phyloP scores from a whole-genome alignment of 2,797 vertebrate genomes.

The Artibeus jamaicensis region DNA sequence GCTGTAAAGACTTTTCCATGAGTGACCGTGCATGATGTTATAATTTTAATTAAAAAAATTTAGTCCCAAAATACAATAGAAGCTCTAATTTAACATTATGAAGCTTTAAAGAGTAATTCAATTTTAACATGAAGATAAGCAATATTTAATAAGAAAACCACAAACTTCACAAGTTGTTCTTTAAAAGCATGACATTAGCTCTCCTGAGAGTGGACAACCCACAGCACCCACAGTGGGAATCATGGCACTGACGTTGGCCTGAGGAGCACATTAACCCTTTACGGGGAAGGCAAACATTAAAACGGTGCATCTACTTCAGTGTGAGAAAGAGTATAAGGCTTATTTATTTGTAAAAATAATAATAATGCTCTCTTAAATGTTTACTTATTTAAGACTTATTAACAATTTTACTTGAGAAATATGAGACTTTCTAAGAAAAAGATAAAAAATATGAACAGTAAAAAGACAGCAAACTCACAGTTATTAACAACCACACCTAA shows the following conservation, averaged over 20 bases:
- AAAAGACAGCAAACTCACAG: no score
- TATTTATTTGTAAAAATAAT: neutral
- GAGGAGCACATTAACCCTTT: neutral
- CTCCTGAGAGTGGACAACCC: neutral
- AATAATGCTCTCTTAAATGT: neutral
- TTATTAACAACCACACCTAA: no score
- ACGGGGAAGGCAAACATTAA: neutral
- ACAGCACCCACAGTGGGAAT: neutral
- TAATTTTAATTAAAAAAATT: conserved; percentile 31
- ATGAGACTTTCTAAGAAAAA: no score
- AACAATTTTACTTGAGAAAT: conserved; percentile 14
- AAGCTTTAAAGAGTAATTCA: conserved; percentile 36
- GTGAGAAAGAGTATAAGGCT: neutral
- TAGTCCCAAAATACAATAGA: neutral
- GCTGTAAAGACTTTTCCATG: conserved; percentile 16
- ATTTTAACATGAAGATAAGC: conserved; percentile 12
- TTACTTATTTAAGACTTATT: conserved; percentile 27
- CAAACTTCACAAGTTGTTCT: neutral
- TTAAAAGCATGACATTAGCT: neutral
- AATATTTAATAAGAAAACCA: neutral
- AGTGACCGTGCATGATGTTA: neutral
- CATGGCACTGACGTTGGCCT: neutral
- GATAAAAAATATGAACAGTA: no score
- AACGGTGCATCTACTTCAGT: neutral
- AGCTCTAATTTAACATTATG: neutral